Evolutionary conservation across 2,113 vertebrate species (phyloP), one percentile per base, ranked within the genome.

Genomic region (Lophotis ruficrista): DNA sequence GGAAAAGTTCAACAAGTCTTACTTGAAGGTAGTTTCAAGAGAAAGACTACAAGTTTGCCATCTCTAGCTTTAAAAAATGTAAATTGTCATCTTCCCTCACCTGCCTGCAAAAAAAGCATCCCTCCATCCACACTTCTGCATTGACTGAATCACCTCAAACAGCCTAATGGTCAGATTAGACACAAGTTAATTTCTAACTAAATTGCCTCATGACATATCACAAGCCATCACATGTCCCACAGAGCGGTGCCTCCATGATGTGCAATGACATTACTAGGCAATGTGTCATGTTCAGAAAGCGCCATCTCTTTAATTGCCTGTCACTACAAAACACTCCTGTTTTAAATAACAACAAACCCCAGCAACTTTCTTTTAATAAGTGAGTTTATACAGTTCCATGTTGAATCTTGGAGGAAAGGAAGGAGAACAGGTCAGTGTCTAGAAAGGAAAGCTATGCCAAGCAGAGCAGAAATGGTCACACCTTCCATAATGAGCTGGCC

Each of bases 121-220:
- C 22, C 85, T 94, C 5, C 8, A 28, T 41, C 50, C 80, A 58
- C 35, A 28, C 35, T 22, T 57, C 38, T 60, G 14, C 80, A 31
- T 47, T 43, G 28, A 4, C 61, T 71, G 88, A 78, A 68, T 94
- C 78, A 96, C 70, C 89, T 94, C 80, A 41, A 87, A 45, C 28
- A 87, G 41, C 35, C 28, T 37, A 35, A 27, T 68, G 91, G 90
- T 94, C 41, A 84, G 85, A 94, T 92, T 33, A 96, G 90, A 76
- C 82, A 91, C 50, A 50, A 97, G 84, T 97, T 97, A 96, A 97
- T 97, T 97, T 71, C 50, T 61, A 72, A 15, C 64, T 91, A 50
- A 82, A 37, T 60, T 93, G 80, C 90, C 91, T 89, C 72, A 38
- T 88, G 93, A 91, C 88, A 70, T 19, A 64, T 73, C 87, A 92